Base-by-base conservation (phyloP, 1,140 invertebrate species). In the Calliopsis andreniformis region DNA sequence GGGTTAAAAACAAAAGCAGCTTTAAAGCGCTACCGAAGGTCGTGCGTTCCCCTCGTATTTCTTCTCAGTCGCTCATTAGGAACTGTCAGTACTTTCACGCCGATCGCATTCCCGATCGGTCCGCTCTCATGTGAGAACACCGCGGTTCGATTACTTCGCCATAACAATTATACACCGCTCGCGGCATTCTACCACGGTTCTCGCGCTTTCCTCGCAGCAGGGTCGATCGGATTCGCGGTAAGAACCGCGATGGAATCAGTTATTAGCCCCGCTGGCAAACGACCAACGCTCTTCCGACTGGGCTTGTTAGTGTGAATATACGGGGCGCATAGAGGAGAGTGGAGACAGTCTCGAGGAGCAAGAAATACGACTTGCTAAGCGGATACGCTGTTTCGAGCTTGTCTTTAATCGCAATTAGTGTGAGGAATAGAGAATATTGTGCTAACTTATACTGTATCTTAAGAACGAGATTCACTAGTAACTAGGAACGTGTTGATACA, bases 31-130 rank as follows among this genome's bases (percentile, higher is more conserved):
- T 71, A 20, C 43, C 69, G 23, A 51, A 30, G 30, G 16, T 71
- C 23, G 56, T 28, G 39, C 14, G 51, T 39, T 10, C 30, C 47
- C 23, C 18, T 25, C 32, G 25, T 30, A n/a, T 28, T 51, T 63
- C 45, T 63, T 72, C 32, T 18, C 7, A 18, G 45, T 20, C 18
- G 69, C 45, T 72, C 69, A 72, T 72, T 72, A 72, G 59, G 69
- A 72, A 49, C 58, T 72, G 69, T 72, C 69, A 30, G 69, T 72
- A 51, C 16, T 72, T 72, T 72, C 69, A 63, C 69, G 58, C 69
- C 69, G 69, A 63, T 72, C 69, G 69, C 69, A 63, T 72, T 71
- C 69, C 47, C 69, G 58, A 71, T 71, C 69, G 69, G 63, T 32
- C 45, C 32, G 23, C 32, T 4, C 45, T n/a, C n/a, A 28, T 63